Percentiles rank a stretch among this genome's conserved stretches.
Evolutionary conservation across 2,797 vertebrate genomes (phyloP).

Genomic region (Falco concolor): DNA sequence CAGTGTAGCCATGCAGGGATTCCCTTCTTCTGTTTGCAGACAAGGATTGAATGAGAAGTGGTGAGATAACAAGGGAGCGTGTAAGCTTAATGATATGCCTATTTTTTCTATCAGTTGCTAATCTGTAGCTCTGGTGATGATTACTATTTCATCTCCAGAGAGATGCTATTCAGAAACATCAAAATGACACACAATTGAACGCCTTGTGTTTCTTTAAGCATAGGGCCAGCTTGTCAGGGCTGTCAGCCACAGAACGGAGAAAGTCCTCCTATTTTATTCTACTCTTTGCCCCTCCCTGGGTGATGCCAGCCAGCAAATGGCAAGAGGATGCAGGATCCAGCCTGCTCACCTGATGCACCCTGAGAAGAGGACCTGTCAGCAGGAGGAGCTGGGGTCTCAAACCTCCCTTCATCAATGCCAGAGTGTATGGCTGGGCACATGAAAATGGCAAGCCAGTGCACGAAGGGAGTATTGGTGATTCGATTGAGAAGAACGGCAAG

Average conservation of each 20-base stretch:
- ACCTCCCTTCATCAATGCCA: accelerated
- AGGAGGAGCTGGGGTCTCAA: neutral
- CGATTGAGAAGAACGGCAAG: neutral
- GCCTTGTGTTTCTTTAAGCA: neutral
- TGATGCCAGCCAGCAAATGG: neutral
- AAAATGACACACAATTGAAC: neutral
- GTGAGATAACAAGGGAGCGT: slow-evolving; percentile 8
- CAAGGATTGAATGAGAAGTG: slow-evolving; percentile 9
- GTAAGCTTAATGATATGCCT: slow-evolving; percentile 34
- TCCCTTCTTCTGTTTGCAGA: slow-evolving; percentile 37
- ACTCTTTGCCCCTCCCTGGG: neutral
- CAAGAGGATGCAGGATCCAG: neutral
- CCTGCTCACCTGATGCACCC: neutral
- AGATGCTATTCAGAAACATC: slow-evolving; percentile 25
- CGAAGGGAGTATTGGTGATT: accelerated
- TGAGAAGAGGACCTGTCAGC: accelerated
- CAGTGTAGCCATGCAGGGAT: neutral
- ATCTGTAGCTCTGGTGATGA: slow-evolving; percentile 40
- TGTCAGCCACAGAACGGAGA: neutral
- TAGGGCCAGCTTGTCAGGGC: neutral
- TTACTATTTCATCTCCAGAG: slow-evolving; percentile 39
- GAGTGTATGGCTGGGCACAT: accelerated
- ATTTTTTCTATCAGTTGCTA: slow-evolving; percentile 32
- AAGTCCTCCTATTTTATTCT: neutral
- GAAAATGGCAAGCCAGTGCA: accelerated